A percentile compares a stretch with the other conserved stretches of the same genome.
These are phyloP conservation scores for Desmophyllum pertusum DNA, from an alignment of 92 coral and sea anemone species.

Conservation along the genomic window DNA sequence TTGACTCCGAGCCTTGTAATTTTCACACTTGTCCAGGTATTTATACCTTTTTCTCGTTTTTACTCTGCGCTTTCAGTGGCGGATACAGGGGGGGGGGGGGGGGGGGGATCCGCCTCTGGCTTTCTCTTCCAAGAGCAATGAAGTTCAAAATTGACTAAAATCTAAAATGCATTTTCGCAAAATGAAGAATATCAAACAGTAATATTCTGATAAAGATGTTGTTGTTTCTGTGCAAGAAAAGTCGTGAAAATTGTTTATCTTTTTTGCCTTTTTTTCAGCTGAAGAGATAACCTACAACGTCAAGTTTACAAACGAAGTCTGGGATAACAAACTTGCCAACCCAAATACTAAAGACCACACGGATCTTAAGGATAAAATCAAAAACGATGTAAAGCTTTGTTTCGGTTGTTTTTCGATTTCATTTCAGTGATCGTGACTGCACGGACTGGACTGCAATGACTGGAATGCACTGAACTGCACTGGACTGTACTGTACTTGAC, in stretches of 20 bases:
- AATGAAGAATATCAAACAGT: too few relatives aligned
- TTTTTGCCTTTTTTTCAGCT: slow-evolving; percentile 9
- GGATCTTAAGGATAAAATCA: slow-evolving; percentile 5
- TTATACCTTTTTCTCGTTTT: background rate
- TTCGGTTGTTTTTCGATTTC: background rate
- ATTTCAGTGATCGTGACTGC: too few relatives aligned
- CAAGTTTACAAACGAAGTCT: slow-evolving; percentile 9
- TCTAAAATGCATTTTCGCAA: too few relatives aligned
- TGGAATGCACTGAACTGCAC: background rate
- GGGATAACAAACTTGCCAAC: slow-evolving; percentile 17
- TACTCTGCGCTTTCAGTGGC: background rate
- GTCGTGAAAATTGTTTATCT: background rate
- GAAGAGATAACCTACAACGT: slow-evolving; percentile 26
- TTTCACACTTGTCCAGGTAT: slow-evolving; percentile 46
- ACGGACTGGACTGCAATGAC: too few relatives aligned
- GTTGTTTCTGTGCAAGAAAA: background rate
- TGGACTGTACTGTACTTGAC: background rate
- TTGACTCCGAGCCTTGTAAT: slow-evolving; percentile 26
- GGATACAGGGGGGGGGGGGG: too few relatives aligned
- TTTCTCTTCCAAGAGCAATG: background rate
- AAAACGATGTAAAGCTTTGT: slow-evolving; percentile 13
- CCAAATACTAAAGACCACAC: too few relatives aligned
- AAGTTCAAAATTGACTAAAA: too few relatives aligned
- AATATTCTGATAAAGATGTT: background rate
- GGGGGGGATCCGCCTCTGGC: too few relatives aligned